phyloP scores from a whole-genome alignment of 2,113 vertebrate species.

The Empidonax alnorum region DNA sequence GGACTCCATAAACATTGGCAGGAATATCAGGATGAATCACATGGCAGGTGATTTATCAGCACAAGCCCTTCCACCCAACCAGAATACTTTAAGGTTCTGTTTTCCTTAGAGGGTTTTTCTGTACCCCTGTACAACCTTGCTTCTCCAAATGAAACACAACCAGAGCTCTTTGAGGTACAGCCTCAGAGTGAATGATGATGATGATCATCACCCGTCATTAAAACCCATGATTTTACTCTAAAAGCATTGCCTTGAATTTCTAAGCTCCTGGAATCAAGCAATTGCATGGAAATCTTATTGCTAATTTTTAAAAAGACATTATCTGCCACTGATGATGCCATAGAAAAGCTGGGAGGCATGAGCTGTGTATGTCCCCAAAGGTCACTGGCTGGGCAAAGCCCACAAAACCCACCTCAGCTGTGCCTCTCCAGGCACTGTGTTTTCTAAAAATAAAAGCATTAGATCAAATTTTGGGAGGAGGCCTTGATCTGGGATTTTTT shows the following conservation, averaged over 20 bases:
- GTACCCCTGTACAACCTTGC: neutral
- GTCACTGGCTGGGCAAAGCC: neutral
- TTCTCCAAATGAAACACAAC: neutral
- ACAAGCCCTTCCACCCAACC: neutral
- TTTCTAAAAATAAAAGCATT: constrained; percentile 33
- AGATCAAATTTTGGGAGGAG: constrained; percentile 26
- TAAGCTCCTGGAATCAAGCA: neutral
- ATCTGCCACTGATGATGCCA: neutral
- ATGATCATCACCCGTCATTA: neutral
- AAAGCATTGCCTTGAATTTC: neutral
- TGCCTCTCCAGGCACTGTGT: neutral
- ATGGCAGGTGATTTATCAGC: neutral
- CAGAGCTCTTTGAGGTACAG: neutral
- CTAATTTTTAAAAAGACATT: neutral
- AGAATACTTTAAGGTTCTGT: neutral
- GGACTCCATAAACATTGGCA: neutral
- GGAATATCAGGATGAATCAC: neutral
- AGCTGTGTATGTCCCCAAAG: neutral
- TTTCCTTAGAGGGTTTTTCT: neutral
- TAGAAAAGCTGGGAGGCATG: neutral
- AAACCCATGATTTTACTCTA: neutral
- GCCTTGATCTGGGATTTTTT: neutral
- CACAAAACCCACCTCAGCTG: neutral
- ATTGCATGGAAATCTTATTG: neutral
- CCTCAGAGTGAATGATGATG: neutral